Evolutionary conservation across 2,888 invertebrate genomes (phyloP), one percentile per base, ranked within the genome.

Genomic region (Caenorhabditis plicata): DNA sequence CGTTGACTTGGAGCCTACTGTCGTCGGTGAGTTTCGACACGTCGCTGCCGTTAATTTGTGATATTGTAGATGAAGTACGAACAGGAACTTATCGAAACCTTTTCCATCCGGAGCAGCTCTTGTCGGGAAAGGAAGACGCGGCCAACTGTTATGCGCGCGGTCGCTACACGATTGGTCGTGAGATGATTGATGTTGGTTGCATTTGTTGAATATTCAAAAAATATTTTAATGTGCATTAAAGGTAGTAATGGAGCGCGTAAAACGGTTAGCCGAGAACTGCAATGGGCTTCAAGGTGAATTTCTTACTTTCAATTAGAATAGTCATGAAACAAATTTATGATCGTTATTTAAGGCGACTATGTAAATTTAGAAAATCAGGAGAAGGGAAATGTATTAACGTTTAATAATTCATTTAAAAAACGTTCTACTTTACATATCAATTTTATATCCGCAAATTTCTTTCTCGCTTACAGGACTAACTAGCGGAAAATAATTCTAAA

Each of bases 71-170:
- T 35, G 72, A 74, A 32, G 81, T 83, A 3, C 74, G 83, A 20
- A 82, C 81, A 17, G 83, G 83, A 31, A 80, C 80, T 11, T 93
- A 69, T 51, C 63, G 67, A 13, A 66, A 53, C 26, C 70, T 95
- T 81, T 94, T 94, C 87, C 94, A 95, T 84, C 94, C 94, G 64
- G 94, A 95, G 85, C 94, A 94, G 85, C 86, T 94, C 82, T 91
- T 93, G 84, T 92, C 92, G 75, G 93, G 93, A 74, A 94, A 94
- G 43, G 75, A 77, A 41, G 75, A 77, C 46, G 76, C 76, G 0
- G 75, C 76, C 7, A 77, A 77, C 46, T 75, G 75, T 39, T 77
- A 77, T 39, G 77, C 78, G 20, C 49, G 78, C 19, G 78, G 78
- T 11, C 62, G 77, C 33, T 78, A 78, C 49, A 78, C 78, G 8